These are phyloP conservation scores for Nomada fucata DNA, from an alignment of 2,888 invertebrate species.

Conservation along the genomic window DNA sequence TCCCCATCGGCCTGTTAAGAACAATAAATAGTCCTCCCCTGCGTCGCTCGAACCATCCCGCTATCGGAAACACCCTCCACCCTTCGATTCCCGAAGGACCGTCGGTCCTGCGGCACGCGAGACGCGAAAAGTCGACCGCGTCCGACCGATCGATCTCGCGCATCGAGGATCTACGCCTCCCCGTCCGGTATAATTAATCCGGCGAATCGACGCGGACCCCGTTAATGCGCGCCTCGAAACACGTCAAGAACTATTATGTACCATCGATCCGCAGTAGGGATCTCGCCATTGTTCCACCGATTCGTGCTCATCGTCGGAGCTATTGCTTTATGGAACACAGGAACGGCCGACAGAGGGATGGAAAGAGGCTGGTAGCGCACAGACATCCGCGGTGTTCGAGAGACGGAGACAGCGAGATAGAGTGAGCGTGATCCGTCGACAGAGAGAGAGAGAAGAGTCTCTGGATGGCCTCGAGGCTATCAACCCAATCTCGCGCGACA, in stretches of 20 bases:
- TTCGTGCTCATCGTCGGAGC: constrained; percentile 45
- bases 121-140: not conserved
- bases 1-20: no score
- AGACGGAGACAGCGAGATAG: not conserved
- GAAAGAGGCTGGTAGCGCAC: not conserved
- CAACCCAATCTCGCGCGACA: constrained; percentile 81
- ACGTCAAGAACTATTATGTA: constrained; percentile 5
- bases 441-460: constrained; percentile 71
- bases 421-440: not conserved
- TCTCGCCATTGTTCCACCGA: constrained; percentile 22
- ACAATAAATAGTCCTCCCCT: no score
- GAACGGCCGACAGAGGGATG: not conserved
- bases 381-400: not conserved
- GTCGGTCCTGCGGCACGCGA: not conserved
- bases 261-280: not conserved
- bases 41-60: not conserved
- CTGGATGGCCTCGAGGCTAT: constrained; percentile 78
- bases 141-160: not conserved
- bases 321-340: constrained; percentile 1
- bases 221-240: constrained; percentile 2
- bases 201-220: not conserved
- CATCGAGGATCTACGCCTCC: not conserved
- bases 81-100: not conserved
- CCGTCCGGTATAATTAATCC: constrained; percentile 11
- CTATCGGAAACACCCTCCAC: not conserved